Evolutionary conservation across 2,113 vertebrate species (phyloP), one percentile per base, ranked within the genome.

Genomic region (Thermophis baileyi): DNA sequence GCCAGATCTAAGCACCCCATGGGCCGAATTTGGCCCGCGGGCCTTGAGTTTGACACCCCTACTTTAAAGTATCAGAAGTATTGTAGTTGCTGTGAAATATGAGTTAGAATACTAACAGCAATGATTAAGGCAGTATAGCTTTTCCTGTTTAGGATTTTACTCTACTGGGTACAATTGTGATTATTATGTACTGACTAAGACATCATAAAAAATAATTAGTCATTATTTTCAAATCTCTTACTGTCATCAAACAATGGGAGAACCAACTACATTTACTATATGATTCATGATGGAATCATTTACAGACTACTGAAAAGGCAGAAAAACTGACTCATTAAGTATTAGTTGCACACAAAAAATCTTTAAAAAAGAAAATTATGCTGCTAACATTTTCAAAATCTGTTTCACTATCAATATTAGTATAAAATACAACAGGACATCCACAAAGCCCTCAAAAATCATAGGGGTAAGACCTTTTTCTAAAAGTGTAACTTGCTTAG

Each of bases 81-180:
- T n/a, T n/a, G 11, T 63, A 30, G 57, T 63, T 30, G 27, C 27
- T 63, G 60, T 4, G 27, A 63, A 30, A 30, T 63, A 63, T 30
- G 27, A 63, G 3, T n/a, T 63, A 63, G 57, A 30, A 30, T 63
- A n/a, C 10, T 63, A 63, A 27, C 46, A 95, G 85, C 87, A 88
- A 12, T 90, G 94, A 85, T 60, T 91, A 96, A 91, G 25, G 40
- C 92, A 94, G 85, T 51, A 51, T 92, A 94, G 50, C 50, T 93
- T 94, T 89, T 47, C 85, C 89, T 69, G n/a, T 1, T 94, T 95
- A 95, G 55, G 55, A 25, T 57, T 57, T 57, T 40, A 87, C 30
- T 18, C 55, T 95, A 49, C 9, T 22, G 60, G 27, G 27, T 63
- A 63, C 12, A 63, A n/a, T 30, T 63, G 14, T 30, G 27, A 63